These are phyloP conservation scores for Acleris holmiana DNA, from an alignment of 2,888 invertebrate species.

Conservation along the genomic window DNA sequence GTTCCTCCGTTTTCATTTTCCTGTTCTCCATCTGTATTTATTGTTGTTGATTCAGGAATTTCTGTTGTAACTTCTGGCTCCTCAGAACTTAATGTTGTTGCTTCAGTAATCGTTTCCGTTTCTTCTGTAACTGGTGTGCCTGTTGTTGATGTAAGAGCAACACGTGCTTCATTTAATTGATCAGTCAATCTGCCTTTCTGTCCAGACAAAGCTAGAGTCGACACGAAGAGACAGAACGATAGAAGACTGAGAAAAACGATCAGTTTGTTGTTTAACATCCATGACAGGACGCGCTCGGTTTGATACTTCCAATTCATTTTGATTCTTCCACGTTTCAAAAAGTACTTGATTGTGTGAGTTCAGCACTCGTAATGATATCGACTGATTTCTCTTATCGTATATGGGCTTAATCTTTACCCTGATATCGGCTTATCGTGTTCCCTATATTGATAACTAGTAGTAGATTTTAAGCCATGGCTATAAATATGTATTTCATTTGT, in stretches of 20 bases:
- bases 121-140: constrained; percentile 14
- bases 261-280: constrained; percentile 72
- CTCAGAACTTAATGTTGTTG: neutral
- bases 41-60: neutral
- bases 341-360: constrained; percentile 14
- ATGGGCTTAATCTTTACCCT: constrained; percentile 23
- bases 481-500: constrained; percentile 7
- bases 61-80: neutral
- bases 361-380: constrained; percentile 21
- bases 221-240: constrained; percentile 69
- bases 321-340: neutral
- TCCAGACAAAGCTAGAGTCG: constrained; percentile 63
- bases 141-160: constrained; percentile 31
- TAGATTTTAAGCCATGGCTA: neutral
- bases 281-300: constrained; percentile 56
- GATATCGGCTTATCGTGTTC: constrained; percentile 29
- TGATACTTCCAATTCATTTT: constrained; percentile 62
- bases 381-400: constrained; percentile 37
- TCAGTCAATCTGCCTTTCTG: constrained; percentile 58
- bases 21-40: neutral
- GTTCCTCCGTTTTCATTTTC: neutral
- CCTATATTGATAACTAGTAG: neutral
- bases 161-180: constrained; percentile 52
- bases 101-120: constrained; percentile 18
- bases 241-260: constrained; percentile 67